Evolutionary conservation across 2,797 vertebrate species (phyloP).

Genomic region (Euphonia xanthogaster): DNA sequence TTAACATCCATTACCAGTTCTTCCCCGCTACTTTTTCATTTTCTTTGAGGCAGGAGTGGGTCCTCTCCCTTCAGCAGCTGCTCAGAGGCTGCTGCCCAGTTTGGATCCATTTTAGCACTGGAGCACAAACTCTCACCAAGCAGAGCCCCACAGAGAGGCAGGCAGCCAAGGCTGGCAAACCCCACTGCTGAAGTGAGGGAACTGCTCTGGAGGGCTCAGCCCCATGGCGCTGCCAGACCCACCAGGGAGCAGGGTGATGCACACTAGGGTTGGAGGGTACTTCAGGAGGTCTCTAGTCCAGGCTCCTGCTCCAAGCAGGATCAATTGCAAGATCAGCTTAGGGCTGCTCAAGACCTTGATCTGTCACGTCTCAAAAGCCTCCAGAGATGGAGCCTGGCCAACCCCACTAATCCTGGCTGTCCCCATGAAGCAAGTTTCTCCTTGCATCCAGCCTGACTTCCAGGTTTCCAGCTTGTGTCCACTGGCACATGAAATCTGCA

Average conservation of each 20-base stretch:
- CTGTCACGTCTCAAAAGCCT: background rate
- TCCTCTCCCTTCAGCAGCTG: background rate
- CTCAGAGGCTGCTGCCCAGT: background rate
- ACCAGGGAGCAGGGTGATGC: accelerated
- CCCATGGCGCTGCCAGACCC: background rate
- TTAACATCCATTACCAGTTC: background rate
- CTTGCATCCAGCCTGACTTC: background rate
- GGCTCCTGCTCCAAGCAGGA: background rate
- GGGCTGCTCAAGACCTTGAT: background rate
- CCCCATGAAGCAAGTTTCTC: background rate
- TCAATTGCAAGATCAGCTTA: background rate
- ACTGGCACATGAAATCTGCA: background rate
- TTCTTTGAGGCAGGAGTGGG: background rate
- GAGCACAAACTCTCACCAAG: background rate
- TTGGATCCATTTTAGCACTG: background rate
- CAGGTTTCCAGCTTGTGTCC: background rate
- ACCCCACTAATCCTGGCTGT: background rate
- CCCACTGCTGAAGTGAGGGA: background rate
- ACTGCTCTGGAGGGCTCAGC: background rate
- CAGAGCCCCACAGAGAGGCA: background rate
- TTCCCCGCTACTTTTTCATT: accelerated
- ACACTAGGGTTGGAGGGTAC: background rate
- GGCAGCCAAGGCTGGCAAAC: background rate
- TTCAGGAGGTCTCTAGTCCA: background rate
- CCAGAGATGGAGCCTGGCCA: background rate